Conservation (phyloP, 2,888 invertebrate species). For the Nudaria mundana region DNA sequence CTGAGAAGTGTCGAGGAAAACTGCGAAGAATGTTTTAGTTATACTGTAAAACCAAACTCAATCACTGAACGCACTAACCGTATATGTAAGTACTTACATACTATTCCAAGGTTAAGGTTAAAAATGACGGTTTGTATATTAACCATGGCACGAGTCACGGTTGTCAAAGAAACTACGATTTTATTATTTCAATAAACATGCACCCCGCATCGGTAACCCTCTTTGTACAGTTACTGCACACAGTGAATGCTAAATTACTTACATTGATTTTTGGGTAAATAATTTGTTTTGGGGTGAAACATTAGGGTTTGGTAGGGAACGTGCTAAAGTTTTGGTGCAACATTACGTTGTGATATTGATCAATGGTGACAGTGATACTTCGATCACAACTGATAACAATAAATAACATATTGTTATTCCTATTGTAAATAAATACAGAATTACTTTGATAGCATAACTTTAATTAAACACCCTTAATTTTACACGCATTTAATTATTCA, state of each 20-base stretch:
- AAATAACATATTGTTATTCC: too few species aligned
- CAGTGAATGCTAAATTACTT: constrained; percentile 50
- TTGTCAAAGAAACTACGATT: constrained; percentile 53
- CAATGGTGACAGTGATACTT: too few species aligned
- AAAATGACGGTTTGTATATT: constrained; percentile 29
- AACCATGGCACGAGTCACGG: constrained; percentile 25
- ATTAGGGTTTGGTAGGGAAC: background rate
- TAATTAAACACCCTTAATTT: too few species aligned
- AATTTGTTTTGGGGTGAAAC: background rate
- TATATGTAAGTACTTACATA: constrained; percentile 17
- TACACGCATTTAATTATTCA: too few species aligned
- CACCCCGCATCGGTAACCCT: constrained; percentile 53
- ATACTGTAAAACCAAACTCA: background rate
- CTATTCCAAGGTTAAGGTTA: constrained; percentile 27
- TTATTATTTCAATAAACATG: constrained; percentile 60
- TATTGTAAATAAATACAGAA: too few species aligned
- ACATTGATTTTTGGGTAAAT: constrained; percentile 47
- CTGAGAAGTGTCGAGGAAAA: too few species aligned
- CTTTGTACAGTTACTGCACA: constrained; percentile 21
- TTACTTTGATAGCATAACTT: too few species aligned
- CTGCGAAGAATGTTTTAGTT: too few species aligned
- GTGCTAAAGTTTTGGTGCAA: background rate
- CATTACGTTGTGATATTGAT: background rate
- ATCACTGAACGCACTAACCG: too few species aligned
- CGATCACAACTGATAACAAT: too few species aligned